Percentiles rank a stretch among this genome's conserved stretches.
phyloP scores from a whole-genome alignment of 2,113 vertebrate species.

The Nesogale talazaci region DNA sequence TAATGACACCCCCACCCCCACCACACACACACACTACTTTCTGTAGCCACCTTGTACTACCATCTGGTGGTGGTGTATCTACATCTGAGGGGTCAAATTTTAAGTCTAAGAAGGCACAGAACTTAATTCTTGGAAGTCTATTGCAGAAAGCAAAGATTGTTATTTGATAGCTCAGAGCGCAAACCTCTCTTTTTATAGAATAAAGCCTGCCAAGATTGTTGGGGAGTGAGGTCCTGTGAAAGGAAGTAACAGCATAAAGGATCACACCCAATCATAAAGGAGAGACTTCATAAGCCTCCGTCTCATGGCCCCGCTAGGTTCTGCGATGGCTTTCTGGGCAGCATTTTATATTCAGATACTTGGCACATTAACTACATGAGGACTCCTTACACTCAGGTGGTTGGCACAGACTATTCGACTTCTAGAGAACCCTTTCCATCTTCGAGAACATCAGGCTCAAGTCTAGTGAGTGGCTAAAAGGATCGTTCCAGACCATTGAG shows the following conservation, averaged over 20 bases:
- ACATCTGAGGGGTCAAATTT: not conserved
- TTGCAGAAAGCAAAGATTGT: not conserved
- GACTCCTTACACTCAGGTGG: not conserved
- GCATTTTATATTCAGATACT: not conserved
- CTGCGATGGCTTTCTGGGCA: not conserved
- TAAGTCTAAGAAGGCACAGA: not conserved
- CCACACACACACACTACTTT: no score
- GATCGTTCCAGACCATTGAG: not conserved
- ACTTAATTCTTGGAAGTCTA: not conserved
- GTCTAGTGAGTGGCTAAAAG: not conserved
- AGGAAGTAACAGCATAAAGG: not conserved
- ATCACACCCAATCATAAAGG: not conserved
- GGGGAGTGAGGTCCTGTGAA: not conserved
- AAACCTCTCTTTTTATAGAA: constrained; percentile 11
- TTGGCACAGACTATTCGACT: not conserved
- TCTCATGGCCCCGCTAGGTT: not conserved
- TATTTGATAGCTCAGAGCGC: not conserved
- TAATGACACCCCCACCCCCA: no score
- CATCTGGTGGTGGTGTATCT: not conserved
- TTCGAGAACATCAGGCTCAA: not conserved
- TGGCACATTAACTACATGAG: not conserved
- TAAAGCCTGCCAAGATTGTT: not conserved
- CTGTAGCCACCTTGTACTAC: not conserved
- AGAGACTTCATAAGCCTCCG: not conserved
- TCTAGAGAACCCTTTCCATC: not conserved